Percentiles rank a stretch among this genome's conserved stretches.
Conservation (phyloP, 2,797 vertebrate species). For the Xenops minutus region DNA sequence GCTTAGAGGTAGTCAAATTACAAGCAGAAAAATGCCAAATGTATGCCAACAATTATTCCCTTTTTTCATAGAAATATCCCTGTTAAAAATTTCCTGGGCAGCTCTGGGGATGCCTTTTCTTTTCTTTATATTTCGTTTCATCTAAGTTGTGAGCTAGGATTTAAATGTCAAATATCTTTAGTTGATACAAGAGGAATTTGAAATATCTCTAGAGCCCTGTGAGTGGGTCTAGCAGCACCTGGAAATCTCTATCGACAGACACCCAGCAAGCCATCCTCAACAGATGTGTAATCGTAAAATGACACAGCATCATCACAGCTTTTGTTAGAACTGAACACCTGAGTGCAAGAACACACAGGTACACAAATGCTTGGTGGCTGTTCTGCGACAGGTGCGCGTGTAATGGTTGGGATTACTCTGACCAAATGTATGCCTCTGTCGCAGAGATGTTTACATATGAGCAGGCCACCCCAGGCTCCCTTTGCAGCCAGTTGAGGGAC, state of each 20-base stretch:
- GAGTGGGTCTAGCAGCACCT: background rate
- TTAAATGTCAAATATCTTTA: slow-evolving; percentile 19
- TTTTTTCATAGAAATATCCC: background rate
- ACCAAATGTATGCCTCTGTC: fast-evolving
- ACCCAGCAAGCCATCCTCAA: background rate
- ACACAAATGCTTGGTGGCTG: background rate
- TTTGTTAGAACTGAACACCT: background rate
- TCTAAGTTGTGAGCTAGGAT: background rate
- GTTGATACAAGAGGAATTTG: background rate
- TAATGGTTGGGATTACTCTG: background rate
- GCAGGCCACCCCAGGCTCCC: background rate
- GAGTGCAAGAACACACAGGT: background rate
- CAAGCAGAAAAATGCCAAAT: background rate
- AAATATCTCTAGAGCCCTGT: background rate
- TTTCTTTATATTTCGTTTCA: background rate
- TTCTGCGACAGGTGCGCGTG: background rate
- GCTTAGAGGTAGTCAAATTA: background rate
- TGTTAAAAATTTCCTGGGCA: background rate
- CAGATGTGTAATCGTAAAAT: background rate
- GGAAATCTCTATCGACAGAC: background rate
- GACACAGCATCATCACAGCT: fast-evolving
- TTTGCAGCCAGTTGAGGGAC: background rate
- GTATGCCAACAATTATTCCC: background rate
- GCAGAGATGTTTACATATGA: background rate
- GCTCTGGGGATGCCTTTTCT: background rate